phyloP scores from a whole-genome alignment of 2,888 invertebrate species.

The Heteropelma amictum region DNA sequence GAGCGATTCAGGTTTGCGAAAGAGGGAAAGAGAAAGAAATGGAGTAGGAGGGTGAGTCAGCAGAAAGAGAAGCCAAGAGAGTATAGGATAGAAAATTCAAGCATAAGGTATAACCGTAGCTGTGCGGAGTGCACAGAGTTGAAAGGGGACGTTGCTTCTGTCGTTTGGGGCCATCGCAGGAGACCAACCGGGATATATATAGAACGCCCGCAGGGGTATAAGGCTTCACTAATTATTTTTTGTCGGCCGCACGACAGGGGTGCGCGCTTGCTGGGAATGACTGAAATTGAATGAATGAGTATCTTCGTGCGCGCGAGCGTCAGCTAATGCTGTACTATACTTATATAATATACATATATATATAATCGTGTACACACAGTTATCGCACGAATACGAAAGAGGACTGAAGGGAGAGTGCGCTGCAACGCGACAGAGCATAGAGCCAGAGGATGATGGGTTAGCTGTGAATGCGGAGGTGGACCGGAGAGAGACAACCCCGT shows the following conservation, averaged over 20 bases:
- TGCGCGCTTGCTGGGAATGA: conserved; percentile 74
- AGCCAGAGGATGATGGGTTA: conserved; percentile 27
- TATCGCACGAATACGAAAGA: conserved; percentile 40
- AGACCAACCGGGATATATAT: conserved; percentile 47
- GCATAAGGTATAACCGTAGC: conserved; percentile 73
- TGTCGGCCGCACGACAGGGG: conserved; percentile 76
- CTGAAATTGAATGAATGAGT: conserved; percentile 77
- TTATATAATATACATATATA: not conserved
- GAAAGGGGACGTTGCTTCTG: conserved; percentile 66
- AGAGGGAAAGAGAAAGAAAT: conserved; percentile 54
- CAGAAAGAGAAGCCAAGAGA: conserved; percentile 56
- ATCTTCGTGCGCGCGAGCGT: conserved; percentile 61
- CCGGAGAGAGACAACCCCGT: conserved; percentile 38
- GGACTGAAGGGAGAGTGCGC: conserved; percentile 40
- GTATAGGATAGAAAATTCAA: conserved; percentile 69
- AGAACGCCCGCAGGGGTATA: conserved; percentile 67
- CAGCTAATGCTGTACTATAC: conserved; percentile 25
- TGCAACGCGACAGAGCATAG: conserved; percentile 28
- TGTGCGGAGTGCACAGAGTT: conserved; percentile 62
- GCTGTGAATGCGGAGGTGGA: conserved; percentile 47
- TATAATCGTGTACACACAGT: not conserved
- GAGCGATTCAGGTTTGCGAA: conserved; percentile 52
- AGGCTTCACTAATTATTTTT: conserved; percentile 78
- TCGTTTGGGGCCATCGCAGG: conserved; percentile 48
- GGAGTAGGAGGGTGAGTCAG: conserved; percentile 42